Evolutionary conservation across 2,113 vertebrate species (phyloP).

Genomic region (Chamaea fasciata): DNA sequence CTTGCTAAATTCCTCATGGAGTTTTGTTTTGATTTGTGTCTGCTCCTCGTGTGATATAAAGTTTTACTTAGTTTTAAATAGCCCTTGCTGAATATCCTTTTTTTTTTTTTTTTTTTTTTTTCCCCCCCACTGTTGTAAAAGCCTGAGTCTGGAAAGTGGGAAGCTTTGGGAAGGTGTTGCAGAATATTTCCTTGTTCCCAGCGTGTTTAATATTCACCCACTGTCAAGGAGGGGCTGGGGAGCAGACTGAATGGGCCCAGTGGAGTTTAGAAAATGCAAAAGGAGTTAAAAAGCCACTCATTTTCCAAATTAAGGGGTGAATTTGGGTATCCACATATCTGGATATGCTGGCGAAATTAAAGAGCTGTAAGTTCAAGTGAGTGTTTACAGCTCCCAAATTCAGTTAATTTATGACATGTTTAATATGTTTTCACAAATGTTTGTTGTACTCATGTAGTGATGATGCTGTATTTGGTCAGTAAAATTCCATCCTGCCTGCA

Average conservation of each 20-base stretch:
- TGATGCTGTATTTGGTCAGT: conserved; percentile 66
- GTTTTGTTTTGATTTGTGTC: not conserved
- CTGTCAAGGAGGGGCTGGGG: not conserved
- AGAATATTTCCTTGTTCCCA: not conserved
- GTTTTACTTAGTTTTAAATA: not conserved
- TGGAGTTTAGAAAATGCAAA: not conserved
- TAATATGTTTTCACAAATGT: conserved; percentile 72
- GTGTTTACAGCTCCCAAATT: conserved; percentile 59
- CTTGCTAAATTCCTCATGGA: not conserved
- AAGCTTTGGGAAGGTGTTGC: not conserved
- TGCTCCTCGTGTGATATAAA: not conserved
- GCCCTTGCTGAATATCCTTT: not conserved
- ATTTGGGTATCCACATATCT: not conserved
- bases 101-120: not conserved
- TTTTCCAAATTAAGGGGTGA: not conserved
- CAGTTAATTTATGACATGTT: conserved; percentile 70
- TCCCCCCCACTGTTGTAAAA: not conserved
- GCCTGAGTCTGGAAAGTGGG: not conserved
- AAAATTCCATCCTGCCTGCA: conserved; percentile 65
- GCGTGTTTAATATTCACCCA: not conserved
- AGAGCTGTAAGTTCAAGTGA: conserved; percentile 39
- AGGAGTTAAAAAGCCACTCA: not conserved
- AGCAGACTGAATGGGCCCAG: not conserved
- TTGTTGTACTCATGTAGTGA: conserved; percentile 70
- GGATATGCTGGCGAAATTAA: conserved; percentile 10